phyloP scores from a whole-genome alignment of 2,888 invertebrate species.

The Himalopsyche tibetana region DNA sequence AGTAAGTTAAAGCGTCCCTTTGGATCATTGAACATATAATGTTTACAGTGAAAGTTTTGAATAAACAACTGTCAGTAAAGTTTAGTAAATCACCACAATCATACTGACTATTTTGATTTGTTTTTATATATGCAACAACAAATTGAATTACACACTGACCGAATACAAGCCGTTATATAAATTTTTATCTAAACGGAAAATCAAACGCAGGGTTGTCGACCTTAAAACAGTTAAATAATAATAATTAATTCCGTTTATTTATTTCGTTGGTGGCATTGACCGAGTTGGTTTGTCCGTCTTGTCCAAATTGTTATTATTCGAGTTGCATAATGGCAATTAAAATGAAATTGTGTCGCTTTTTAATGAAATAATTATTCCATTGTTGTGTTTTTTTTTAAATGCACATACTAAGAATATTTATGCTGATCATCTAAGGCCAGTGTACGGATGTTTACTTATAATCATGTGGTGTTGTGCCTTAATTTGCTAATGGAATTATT shows the following conservation, averaged over 20 bases:
- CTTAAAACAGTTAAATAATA: not conserved
- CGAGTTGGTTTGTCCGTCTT: constrained; percentile 26
- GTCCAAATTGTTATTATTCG: not conserved
- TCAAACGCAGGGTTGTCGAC: constrained; percentile 17
- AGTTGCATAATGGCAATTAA: constrained; percentile 29
- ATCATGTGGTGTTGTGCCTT: too few species aligned
- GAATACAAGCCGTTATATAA: not conserved
- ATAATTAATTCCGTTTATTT: constrained; percentile 8
- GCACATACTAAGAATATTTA: constrained; percentile 8
- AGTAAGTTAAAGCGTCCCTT: too few species aligned
- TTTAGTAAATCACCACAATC: too few species aligned
- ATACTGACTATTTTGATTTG: too few species aligned
- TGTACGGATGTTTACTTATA: not conserved
- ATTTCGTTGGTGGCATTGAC: not conserved
- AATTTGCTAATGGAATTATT: too few species aligned
- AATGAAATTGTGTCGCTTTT: constrained; percentile 11
- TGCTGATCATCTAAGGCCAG: not conserved
- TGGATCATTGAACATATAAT: too few species aligned
- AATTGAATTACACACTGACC: too few species aligned
- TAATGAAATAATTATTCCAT: constrained; percentile 26
- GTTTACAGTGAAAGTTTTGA: too few species aligned
- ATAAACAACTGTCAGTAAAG: too few species aligned
- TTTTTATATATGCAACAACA: too few species aligned
- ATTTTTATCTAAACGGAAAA: not conserved
- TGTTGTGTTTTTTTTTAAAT: not conserved